A percentile compares a stretch with the other conserved stretches of the same genome.
phyloP scores from a whole-genome alignment of 2,113 vertebrate genomes.

The Leiothrix lutea region DNA sequence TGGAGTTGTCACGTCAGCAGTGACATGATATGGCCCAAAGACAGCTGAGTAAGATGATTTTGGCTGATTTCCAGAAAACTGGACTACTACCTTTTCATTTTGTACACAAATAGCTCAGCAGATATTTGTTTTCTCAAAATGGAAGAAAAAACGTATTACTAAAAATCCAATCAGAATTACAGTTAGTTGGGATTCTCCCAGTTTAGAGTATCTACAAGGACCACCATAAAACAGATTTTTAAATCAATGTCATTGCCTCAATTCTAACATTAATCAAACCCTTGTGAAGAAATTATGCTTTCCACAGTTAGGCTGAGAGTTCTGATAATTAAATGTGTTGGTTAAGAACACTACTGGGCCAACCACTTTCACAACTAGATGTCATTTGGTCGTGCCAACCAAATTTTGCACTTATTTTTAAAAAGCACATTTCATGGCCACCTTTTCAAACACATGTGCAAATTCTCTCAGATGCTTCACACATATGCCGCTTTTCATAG shows the following conservation, averaged over 20 bases:
- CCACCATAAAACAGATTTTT: not conserved
- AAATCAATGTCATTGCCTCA: not conserved
- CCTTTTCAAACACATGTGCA: not conserved
- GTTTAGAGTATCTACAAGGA: not conserved
- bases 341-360: not conserved
- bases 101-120: not conserved
- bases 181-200: not conserved
- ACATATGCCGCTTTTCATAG: not conserved
- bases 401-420: not conserved
- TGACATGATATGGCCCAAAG: not conserved
- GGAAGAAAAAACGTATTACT: not conserved
- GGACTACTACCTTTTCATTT: not conserved
- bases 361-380: not conserved
- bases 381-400: not conserved
- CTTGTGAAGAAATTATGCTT: not conserved
- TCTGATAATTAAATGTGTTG: accelerated
- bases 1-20: not conserved
- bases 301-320: not conserved
- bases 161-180: not conserved
- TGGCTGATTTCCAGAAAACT: not conserved
- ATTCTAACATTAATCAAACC: not conserved
- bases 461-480: not conserved
- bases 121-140: not conserved
- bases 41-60: not conserved
- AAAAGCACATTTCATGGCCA: not conserved